Base-by-base conservation (phyloP, 2,113 vertebrate species). In the Emydocephalus ijimae region DNA sequence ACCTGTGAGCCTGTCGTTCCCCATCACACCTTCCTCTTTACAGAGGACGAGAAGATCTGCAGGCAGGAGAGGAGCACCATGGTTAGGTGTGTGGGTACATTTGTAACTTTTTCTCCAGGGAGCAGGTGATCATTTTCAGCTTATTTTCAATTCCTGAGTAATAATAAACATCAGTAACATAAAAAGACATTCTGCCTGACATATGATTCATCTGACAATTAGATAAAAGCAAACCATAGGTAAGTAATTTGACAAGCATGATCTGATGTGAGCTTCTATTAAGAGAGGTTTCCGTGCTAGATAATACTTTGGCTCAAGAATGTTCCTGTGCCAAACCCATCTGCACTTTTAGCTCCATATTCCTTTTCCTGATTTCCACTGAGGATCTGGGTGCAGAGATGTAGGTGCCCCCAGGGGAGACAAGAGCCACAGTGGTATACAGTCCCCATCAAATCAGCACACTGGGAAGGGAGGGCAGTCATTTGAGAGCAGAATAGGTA, bases 11-110 rank as follows among this genome's bases (percentile, higher is more conserved):
- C 98, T 0, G 95, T 96, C 1, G 97, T 99, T 91, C 98, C 98
- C 0, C 97, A 99, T 95, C 99, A 99, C 96, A 99, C 99, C 96
- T 98, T 99, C 95, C 98, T 99, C 59, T 99, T 99, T 95, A 98
- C 98, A 0, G 98, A 98, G 69, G 97, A 99, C 3, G 95, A 97
- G 24, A 98, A 96, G 95, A 94, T 98, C 57, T 94, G 97, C 52
- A 97, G 97, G 5, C 97, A 98, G 29, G 99, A 99, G 97, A 99
- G 94, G 93, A 98, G 98, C 97, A 97, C 97, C 0, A 74, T 98
- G 7, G 97, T 98, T 97, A 98, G 99, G 99, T 99, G 97, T 0
- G 86, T 39, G 1, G 89, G 39, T 12, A 43, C 21, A 3, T 15
- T 87, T 24, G 18, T 43, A 39, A 39, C 74, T 9, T n/a, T 74